Conservation (phyloP, 2,888 invertebrate species). For the Zeuzera pyrina region DNA sequence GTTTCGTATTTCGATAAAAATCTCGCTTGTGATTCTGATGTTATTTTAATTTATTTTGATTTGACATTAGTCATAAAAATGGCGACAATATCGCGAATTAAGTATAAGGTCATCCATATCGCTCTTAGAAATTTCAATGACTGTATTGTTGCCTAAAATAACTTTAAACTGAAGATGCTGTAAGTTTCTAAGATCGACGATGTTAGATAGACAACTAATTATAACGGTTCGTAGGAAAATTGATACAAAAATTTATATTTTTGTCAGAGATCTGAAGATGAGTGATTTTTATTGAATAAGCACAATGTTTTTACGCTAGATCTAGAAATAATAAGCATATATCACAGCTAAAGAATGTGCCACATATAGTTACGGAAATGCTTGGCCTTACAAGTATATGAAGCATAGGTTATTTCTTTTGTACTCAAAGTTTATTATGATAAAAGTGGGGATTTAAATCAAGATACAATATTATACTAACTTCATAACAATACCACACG, state of each 20-base stretch:
- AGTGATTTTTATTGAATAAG: constrained; percentile 35
- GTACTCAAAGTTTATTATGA: too few relatives aligned
- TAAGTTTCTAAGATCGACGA: constrained; percentile 25
- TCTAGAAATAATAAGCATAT: constrained; percentile 22
- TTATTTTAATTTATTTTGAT: neutral
- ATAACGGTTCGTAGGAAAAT: constrained; percentile 41
- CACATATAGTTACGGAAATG: constrained; percentile 26
- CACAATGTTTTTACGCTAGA: constrained; percentile 48
- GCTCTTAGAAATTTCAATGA: constrained; percentile 22
- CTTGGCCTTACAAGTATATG: constrained; percentile 27
- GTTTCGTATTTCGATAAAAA: constrained; percentile 6
- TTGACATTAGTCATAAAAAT: constrained; percentile 20
- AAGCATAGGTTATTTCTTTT: too few relatives aligned
- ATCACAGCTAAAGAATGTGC: constrained; percentile 24
- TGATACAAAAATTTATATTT: constrained; percentile 53
- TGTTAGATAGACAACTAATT: constrained; percentile 57
- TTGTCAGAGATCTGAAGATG: constrained; percentile 39
- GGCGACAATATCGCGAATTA: constrained; percentile 60
- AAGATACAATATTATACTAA: too few relatives aligned
- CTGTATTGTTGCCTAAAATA: constrained; percentile 1
- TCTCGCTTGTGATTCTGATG: constrained; percentile 12
- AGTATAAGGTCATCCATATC: constrained; percentile 21
- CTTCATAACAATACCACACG: too few relatives aligned
- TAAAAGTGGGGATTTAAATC: too few relatives aligned
- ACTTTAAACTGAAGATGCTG: neutral